Base-by-base conservation (phyloP, 2,888 invertebrate genomes). In the Leptogaster cylindrica region DNA sequence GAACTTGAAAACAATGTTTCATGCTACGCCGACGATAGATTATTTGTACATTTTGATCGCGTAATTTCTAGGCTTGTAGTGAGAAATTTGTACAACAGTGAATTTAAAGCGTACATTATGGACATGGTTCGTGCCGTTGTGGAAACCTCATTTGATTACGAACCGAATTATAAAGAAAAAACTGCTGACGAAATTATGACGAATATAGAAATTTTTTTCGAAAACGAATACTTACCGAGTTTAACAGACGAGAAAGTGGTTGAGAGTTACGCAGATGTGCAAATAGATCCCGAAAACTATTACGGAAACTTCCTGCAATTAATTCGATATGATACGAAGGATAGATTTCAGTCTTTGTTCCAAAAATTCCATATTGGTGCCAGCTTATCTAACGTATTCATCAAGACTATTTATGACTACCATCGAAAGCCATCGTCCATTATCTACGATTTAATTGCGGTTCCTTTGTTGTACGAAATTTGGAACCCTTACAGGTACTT, bases 1-100 rank as follows among this genome's bases (percentile, higher is more conserved):
- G 55, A 55, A 8, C 12, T 55, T 4, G 12, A 7, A n/a, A 20
- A 18, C 3, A 18, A 2, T n/a, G 20, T 18, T 12, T 33, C 55
- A 1, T 55, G 55, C 12, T 55, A 55, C 12, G 23, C 16, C 16
- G n/a, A n/a, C n/a, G n/a, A n/a, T n/a, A 55, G 25, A 8, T 12
- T 55, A 8, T 55, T 55, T 18, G 23, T 55, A 14, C 55, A 55
- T 5, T 55, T 55, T n/a, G 55, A 55, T 12, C 33, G 55, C 25
- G 55, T 55, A 1, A 23, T 55, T 2, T 55, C 55, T 5, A 31
- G 36, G 10, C 39, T 55, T 33, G 55, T 55, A 0, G 36, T 36
- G 23, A 55, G 23, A 1, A 39, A 39, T 39, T 36, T 55, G 14
- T 55, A 55, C 23, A 39, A 10, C 14, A 39, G 39, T 2, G n/a